phyloP scores from a whole-genome alignment of 2,113 vertebrate genomes.

The Dryoscopus gambensis region DNA sequence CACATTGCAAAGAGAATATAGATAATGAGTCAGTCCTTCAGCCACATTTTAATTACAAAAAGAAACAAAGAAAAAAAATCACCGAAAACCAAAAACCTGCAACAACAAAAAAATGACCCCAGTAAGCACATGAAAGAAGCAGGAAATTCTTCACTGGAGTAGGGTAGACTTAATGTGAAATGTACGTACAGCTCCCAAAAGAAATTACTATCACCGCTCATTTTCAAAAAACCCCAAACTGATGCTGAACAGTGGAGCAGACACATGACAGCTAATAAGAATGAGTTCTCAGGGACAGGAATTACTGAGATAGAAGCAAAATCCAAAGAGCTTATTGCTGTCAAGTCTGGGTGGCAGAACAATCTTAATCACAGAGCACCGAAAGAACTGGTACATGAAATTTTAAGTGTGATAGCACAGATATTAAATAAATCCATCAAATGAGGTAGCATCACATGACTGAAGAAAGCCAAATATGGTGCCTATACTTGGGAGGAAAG shows the following conservation, averaged over 20 bases:
- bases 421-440: slow-evolving; percentile 68
- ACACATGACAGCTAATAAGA: slow-evolving; percentile 1
- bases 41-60: not conserved
- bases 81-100: not conserved
- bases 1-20: not conserved
- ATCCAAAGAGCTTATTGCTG: slow-evolving; percentile 31
- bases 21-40: not conserved
- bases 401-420: slow-evolving; percentile 44
- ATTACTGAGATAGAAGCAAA: slow-evolving; percentile 36
- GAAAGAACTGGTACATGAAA: slow-evolving; percentile 24
- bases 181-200: not conserved
- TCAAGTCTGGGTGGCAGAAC: slow-evolving; percentile 21
- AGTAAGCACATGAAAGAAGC: not conserved
- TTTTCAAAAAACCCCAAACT: not conserved
- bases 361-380: slow-evolving; percentile 29
- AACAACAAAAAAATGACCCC: not conserved
- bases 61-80: not conserved
- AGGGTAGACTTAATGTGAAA: not conserved
- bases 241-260: not conserved
- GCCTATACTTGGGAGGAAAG: not conserved
- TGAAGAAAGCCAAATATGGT: slow-evolving; percentile 23
- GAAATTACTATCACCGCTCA: not conserved
- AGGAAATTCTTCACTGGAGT: not conserved
- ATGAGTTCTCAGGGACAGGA: not conserved
- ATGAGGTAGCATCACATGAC: not conserved